Conservation (phyloP, 2,888 invertebrate species). For the Heliconius cydno region DNA sequence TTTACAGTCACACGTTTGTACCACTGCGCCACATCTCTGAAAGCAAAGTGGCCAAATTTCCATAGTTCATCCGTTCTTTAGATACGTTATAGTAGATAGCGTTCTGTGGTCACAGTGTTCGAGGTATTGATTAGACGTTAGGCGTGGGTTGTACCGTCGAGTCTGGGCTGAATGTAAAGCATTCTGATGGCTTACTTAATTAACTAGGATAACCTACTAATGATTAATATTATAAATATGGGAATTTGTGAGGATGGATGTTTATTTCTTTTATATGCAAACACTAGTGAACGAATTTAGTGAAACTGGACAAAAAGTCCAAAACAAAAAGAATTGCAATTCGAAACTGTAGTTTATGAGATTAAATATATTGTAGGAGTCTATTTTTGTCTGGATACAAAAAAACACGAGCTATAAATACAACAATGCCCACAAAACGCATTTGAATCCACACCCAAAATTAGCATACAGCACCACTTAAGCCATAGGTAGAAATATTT, state of each 20-base stretch:
- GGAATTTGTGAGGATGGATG: neutral
- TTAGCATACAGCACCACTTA: slow-evolving; percentile 18
- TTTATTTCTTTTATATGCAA: neutral
- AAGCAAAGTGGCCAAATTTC: slow-evolving; percentile 40
- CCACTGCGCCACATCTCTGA: neutral
- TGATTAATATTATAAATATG: neutral
- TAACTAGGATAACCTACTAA: neutral
- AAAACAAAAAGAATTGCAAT: no score
- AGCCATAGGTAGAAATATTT: slow-evolving; percentile 29
- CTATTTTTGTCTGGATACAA: neutral
- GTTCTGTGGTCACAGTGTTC: slow-evolving; percentile 25
- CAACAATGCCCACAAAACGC: neutral
- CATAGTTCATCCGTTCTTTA: slow-evolving; percentile 52
- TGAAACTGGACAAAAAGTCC: neutral
- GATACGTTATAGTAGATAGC: slow-evolving; percentile 2
- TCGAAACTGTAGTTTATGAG: no score
- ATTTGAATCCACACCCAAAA: neutral
- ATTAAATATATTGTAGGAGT: no score
- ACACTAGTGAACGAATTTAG: neutral
- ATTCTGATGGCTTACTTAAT: neutral
- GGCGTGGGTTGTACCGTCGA: slow-evolving; percentile 2
- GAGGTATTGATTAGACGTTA: slow-evolving; percentile 30
- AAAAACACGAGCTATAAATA: neutral
- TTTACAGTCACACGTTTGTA: no score
- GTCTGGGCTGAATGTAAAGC: slow-evolving; percentile 15